Evolutionary conservation across 2,797 vertebrate species (phyloP).

Genomic region (Geotria australis): DNA sequence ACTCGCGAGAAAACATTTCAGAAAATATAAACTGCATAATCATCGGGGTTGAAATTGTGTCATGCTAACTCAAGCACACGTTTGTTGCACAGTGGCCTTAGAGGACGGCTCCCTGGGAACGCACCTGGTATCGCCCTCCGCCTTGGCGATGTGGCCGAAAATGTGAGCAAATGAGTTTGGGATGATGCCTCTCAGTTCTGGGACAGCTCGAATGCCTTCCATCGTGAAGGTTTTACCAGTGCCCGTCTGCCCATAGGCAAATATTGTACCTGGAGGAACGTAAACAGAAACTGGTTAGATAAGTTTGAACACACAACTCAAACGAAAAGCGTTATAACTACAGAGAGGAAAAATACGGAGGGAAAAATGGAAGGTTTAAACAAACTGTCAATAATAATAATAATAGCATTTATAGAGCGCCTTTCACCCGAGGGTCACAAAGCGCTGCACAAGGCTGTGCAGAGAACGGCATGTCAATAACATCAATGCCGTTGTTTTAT

Average conservation of each 20-base stretch:
- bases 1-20: no score
- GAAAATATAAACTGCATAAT: no score
- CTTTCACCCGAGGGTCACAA: no score
- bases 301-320: no score
- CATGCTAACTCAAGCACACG: no score
- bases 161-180: constrained; percentile 98
- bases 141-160: constrained; percentile 95
- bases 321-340: neutral
- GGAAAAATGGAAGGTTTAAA: neutral
- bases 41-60: no score
- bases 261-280: constrained; percentile 54
- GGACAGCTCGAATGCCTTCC: constrained; percentile 81
- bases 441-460: no score
- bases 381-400: neutral
- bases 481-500: no score
- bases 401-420: no score
- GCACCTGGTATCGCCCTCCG: constrained; percentile 85
- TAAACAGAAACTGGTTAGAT: neutral
- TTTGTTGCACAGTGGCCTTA: no score
- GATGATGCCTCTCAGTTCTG: constrained; percentile 85
- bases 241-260: constrained; percentile 92
- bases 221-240: constrained; percentile 97
- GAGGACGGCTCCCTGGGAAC: neutral
- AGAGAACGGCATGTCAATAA: no score
- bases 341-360: neutral